Conservation (phyloP, 2,888 invertebrate species). For the Latrodectus elegans region DNA sequence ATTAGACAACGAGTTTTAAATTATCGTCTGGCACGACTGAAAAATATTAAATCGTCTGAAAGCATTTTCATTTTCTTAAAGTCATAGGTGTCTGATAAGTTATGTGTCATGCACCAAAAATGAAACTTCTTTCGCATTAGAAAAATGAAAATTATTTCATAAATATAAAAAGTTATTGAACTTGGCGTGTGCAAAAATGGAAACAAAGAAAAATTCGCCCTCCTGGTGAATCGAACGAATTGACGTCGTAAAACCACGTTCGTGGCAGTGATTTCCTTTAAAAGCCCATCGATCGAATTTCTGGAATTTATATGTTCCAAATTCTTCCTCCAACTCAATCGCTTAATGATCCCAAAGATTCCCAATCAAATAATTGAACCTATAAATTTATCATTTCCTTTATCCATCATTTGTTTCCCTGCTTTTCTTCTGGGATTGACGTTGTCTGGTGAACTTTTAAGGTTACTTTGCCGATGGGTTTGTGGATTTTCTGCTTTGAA, state of each 20-base stretch:
- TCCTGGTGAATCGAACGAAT: neutral
- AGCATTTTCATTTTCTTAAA: too few species aligned
- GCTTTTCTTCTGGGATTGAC: neutral
- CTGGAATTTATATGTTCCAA: neutral
- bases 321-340: conserved; percentile 43
- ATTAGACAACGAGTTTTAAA: too few species aligned
- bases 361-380: conserved; percentile 45
- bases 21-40: too few species aligned
- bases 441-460: neutral
- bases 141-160: neutral
- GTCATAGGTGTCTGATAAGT: too few species aligned
- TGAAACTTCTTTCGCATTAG: neutral
- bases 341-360: conserved; percentile 55
- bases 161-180: neutral
- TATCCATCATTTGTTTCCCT: conserved; percentile 5
- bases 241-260: conserved; percentile 2
- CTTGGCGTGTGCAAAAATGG: neutral
- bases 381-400: conserved; percentile 54
- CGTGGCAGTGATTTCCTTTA: neutral
- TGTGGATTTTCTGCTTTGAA: neutral
- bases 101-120: neutral
- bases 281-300: neutral
- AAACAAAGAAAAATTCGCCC: neutral
- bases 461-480: neutral
- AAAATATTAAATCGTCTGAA: too few species aligned